A percentile compares a stretch with the other conserved stretches of the same genome.
Conservation (phyloP, 2,797 vertebrate species). For the Sebastes reedi region DNA sequence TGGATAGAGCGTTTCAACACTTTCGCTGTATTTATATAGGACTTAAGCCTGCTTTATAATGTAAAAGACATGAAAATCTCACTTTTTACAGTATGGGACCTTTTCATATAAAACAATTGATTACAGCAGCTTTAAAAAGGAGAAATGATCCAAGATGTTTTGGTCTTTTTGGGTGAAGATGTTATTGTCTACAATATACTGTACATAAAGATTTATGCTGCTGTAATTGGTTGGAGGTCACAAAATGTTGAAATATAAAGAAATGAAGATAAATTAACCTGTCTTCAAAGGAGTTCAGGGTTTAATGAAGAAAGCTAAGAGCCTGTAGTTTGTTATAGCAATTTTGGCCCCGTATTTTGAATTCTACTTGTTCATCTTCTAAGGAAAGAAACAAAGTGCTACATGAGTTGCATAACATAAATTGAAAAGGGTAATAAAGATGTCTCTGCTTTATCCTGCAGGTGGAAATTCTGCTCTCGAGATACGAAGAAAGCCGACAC, state of each 20-base stretch:
- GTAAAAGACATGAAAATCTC: too few relatives aligned
- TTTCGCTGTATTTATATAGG: too few relatives aligned
- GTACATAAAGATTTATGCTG: conserved; percentile 4
- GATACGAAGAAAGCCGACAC: conserved; percentile 16
- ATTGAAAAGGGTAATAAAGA: conserved; percentile 45
- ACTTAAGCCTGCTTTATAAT: too few relatives aligned
- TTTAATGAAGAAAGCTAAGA: conserved; percentile 35
- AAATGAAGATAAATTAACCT: conserved; percentile 25
- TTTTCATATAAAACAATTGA: not conserved
- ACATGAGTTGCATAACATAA: conserved; percentile 9
- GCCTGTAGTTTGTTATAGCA: not conserved
- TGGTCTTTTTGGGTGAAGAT: not conserved
- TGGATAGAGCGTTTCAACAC: too few relatives aligned
- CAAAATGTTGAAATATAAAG: conserved; percentile 15
- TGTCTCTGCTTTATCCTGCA: conserved; percentile 8
- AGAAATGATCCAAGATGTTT: not conserved
- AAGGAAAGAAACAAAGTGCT: not conserved
- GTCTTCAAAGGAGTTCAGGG: not conserved
- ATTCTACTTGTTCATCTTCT: conserved; percentile 23
- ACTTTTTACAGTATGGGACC: too few relatives aligned
- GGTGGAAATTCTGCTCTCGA: conserved; percentile 20
- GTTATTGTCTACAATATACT: not conserved
- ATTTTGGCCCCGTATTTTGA: conserved; percentile 17
- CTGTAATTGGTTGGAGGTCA: conserved; percentile 18
- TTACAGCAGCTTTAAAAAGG: conserved; percentile 7